A percentile compares a stretch with the other conserved stretches of the same genome.
Evolutionary conservation across 2,797 vertebrate species (phyloP).

Genomic region (Acrocephalus scirpaceus): DNA sequence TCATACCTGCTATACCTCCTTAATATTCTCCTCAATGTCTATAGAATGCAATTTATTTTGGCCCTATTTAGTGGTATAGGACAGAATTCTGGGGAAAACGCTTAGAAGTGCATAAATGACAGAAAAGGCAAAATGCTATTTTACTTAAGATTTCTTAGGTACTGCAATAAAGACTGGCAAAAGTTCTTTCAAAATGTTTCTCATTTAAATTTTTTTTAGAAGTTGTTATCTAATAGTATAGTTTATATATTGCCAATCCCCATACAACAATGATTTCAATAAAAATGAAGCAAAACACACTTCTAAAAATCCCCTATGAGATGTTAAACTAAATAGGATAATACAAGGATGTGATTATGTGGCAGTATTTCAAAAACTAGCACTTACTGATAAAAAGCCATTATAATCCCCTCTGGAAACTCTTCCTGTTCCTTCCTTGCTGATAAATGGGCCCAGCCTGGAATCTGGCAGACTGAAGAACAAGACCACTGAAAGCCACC

Average conservation of each 20-base stretch:
- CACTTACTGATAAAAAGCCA: not conserved
- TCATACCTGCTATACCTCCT: not conserved
- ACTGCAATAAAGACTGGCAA: not conserved
- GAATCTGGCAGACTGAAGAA: not conserved
- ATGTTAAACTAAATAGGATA: not conserved
- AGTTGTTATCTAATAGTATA: not conserved
- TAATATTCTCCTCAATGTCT: not conserved
- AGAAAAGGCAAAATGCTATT: not conserved
- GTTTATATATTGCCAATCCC: not conserved
- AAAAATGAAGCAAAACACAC: not conserved
- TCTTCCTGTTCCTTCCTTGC: not conserved
- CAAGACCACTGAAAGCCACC: not conserved
- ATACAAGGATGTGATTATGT: not conserved
- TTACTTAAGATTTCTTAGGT: not conserved
- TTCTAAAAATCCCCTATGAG: not conserved
- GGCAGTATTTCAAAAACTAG: not conserved
- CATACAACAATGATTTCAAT: not conserved
- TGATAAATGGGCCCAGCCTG: not conserved
- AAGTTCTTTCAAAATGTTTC: not conserved
- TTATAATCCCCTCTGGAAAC: not conserved
- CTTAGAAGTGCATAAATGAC: not conserved
- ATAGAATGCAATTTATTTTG: not conserved
- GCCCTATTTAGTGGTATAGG: not conserved
- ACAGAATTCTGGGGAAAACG: not conserved
- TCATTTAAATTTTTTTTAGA: rapidly evolving